Evolutionary conservation across 2,797 vertebrate genomes (phyloP), one percentile per base, ranked within the genome.

Genomic region (Platalea minor): DNA sequence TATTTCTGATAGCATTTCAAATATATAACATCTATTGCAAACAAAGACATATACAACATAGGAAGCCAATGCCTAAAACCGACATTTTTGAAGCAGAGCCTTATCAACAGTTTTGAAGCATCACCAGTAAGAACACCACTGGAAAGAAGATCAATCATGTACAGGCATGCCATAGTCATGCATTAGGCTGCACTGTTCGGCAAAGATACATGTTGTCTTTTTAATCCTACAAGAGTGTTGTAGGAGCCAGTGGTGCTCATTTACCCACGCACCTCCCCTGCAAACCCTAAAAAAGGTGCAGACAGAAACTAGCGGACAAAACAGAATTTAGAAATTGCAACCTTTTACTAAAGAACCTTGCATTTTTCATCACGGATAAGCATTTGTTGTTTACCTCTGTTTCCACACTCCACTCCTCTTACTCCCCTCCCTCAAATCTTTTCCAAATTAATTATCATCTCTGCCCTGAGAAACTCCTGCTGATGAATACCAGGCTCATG

Each of bases 391-490:
- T 92, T 91, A 95, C 87, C 70, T 88, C 29, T 17, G 82, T 61
- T 84, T 94, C 31, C 63, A 85, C n/a, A 56, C 21, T 80, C 59
- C 29, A 29, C 29, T 94, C 64, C 64, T 91, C 67, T 92, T 89
- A 80, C 54, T 84, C 39, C 25, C 65, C 79, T 96, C 65, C 51
- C 59, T 88, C 67, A 91, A 73, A 91, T 85, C 63, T 91, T 78
- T 95, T 86, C 85, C 92, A 93, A 93, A 96, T 97, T 94, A 96
- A 93, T 96, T 95, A 96, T 93, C 59, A 75, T 85, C 85, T 92
- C 13, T 88, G 94, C 89, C 85, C 89, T 79, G 43, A 97, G 92
- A 96, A 94, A 93, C 79, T 88, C 89, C 79, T 56, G 85, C 85
- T 90, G 92, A 95, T 90, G 93, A 97, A 96, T 90, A 95, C 61